Base-by-base conservation (phyloP, 1,140 invertebrate species). In the Bombus affinis region DNA sequence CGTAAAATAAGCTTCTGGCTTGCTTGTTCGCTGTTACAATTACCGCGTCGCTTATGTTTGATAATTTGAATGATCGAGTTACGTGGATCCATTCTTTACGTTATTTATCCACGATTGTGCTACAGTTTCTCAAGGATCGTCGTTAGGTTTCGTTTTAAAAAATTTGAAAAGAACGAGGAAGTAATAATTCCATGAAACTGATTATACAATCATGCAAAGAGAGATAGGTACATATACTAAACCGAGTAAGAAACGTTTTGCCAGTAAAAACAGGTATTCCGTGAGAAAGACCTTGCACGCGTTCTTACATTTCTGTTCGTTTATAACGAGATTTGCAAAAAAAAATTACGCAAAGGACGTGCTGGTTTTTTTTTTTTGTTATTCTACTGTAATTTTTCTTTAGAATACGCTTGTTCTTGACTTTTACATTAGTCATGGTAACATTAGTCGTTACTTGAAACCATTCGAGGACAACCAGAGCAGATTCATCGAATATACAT, bases 141-240 rank as follows among this genome's bases (percentile, higher is more conserved):
- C 32, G 44, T 47, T 44, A 28, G 5, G 35, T 76, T 37, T 47
- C 5, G 42, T 79, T 79, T 35, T 13, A 28, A 66, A 79, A 79
- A 79, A 47, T 79, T 68, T 13, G 2, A 22, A 25, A 59, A 79
- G 62, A 79, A 79, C 77, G 62, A 79, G 77, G 77, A 79, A 79
- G 77, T 44, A 79, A 79, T 68, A 44, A 65, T 68, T 79, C 62
- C 12, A 42, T 32, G 57, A 25, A 65, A 32, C 62, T 68, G 62
- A 79, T 79, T 79, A 79, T 79, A 79, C 47, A 53, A 53, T 66
- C 39, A 15, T 42, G n/a, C 35, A 62, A 44, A 35, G 35, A 22
- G 76, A 53, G 22, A 78, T 32, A 65, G 12, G 2, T 32, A 32
- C 76, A 35, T 37, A 37, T 37, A 37, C n/a, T 25, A 18, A 37